phyloP scores from a whole-genome alignment of 2,797 vertebrate species.

The Xenopus petersii region DNA sequence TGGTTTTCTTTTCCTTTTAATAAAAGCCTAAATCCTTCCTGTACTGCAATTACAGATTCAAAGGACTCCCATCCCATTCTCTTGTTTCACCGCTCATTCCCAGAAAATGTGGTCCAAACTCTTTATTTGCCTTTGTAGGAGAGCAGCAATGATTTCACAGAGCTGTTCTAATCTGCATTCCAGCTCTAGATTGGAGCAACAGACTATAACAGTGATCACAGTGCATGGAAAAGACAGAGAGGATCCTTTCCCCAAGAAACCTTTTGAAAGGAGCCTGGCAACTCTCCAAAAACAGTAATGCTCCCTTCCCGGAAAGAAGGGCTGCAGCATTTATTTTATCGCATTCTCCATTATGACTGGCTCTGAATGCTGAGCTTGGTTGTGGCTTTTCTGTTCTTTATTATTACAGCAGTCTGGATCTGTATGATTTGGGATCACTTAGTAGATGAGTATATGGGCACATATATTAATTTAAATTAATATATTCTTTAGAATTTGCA shows the following conservation, averaged over 20 bases:
- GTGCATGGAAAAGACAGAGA: conserved; percentile 11
- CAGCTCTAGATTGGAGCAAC: conserved; percentile 11
- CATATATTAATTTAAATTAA: too few species aligned
- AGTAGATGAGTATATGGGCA: too few species aligned
- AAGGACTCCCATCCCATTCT: not conserved
- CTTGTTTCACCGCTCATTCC: not conserved
- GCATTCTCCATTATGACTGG: conserved; percentile 12
- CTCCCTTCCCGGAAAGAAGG: conserved; percentile 26
- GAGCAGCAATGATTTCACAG: not conserved
- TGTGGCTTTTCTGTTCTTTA: not conserved
- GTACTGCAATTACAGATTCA: too few species aligned
- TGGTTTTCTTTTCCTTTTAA: too few species aligned
- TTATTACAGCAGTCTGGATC: too few species aligned
- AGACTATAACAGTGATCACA: conserved; percentile 24
- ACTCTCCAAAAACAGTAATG: conserved; percentile 49
- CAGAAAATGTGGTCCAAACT: not conserved
- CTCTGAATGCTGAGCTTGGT: conserved; percentile 20
- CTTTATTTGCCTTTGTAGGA: not conserved
- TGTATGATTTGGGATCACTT: too few species aligned
- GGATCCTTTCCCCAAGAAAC: conserved; percentile 39
- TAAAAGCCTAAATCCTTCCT: too few species aligned
- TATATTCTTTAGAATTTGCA: too few species aligned
- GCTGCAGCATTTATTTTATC: conserved; percentile 25
- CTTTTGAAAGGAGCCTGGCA: conserved; percentile 45
- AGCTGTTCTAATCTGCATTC: conserved; percentile 24